Conservation (phyloP, 2,888 invertebrate genomes). For the Rhogogaster chlorosoma region DNA sequence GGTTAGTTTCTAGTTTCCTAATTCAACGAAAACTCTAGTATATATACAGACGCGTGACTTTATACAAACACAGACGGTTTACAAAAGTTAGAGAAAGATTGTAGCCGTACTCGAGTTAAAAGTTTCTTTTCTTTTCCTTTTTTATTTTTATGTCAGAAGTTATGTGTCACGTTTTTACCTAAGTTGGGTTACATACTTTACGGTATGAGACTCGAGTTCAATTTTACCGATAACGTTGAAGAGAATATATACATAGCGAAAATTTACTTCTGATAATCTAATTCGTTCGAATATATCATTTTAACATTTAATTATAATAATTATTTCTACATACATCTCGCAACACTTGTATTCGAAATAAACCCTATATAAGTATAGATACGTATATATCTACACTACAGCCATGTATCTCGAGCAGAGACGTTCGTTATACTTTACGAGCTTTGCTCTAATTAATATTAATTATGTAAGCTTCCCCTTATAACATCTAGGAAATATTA, state of each 20-base stretch:
- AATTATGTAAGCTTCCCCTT: not conserved
- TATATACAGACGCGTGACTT: not conserved
- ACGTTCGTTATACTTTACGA: constrained; percentile 38
- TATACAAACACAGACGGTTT: not conserved
- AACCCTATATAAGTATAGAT: not conserved
- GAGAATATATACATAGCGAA: not conserved
- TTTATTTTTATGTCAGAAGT: not conserved
- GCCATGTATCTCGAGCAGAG: constrained; percentile 4
- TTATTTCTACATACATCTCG: not conserved
- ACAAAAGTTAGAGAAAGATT: not conserved
- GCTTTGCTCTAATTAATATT: constrained; percentile 39
- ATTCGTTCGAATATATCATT: not conserved
- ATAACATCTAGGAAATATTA: not conserved
- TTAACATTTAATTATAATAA: not conserved
- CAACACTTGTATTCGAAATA: not conserved
- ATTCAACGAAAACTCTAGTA: not conserved
- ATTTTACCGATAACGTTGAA: not conserved
- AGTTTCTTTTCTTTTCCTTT: not conserved
- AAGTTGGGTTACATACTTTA: not conserved
- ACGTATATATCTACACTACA: not conserved
- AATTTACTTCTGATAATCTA: not conserved
- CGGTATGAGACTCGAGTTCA: not conserved
- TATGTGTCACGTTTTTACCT: not conserved
- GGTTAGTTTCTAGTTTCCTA: not conserved
- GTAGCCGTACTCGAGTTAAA: not conserved